A percentile compares a stretch with the other conserved stretches of the same genome.
Conservation (phyloP, 2,888 invertebrate genomes). For the Thysanoteuthis rhombus region DNA sequence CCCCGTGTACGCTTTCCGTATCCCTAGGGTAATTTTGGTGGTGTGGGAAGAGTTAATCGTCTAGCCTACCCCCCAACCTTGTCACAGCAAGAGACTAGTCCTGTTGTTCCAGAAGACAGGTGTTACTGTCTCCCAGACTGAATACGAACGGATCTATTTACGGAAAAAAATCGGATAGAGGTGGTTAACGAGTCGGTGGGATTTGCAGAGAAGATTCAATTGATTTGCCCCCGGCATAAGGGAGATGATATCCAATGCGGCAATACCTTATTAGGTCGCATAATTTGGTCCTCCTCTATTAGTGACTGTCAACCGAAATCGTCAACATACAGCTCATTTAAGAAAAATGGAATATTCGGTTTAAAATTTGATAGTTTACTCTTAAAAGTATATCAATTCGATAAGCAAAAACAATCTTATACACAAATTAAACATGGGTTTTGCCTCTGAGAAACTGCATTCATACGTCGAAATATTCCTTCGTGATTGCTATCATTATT, state of each 20-base stretch:
- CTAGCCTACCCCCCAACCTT: background rate
- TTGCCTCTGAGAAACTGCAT: no score
- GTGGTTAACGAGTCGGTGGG: background rate
- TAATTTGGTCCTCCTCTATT: background rate
- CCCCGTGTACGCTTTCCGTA: background rate
- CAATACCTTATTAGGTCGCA: background rate
- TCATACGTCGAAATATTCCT: no score
- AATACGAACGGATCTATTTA: background rate
- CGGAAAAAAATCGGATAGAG: background rate
- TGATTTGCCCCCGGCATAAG: background rate
- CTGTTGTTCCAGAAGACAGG: background rate
- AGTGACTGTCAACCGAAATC: no score
- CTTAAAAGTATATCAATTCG: no score
- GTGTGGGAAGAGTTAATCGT: background rate
- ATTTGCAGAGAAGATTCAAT: background rate
- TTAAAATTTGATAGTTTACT: no score
- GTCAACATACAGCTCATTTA: no score
- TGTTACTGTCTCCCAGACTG: background rate
- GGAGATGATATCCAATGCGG: background rate
- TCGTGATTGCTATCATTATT: no score
- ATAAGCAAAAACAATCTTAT: no score
- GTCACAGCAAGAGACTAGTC: background rate
- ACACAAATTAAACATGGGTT: no score
- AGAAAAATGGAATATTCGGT: no score
- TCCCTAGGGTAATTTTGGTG: background rate